Evolutionary conservation across 64 coral and sea anemone species (phyloP).

Genomic region (Pocillopora verrucosa): DNA sequence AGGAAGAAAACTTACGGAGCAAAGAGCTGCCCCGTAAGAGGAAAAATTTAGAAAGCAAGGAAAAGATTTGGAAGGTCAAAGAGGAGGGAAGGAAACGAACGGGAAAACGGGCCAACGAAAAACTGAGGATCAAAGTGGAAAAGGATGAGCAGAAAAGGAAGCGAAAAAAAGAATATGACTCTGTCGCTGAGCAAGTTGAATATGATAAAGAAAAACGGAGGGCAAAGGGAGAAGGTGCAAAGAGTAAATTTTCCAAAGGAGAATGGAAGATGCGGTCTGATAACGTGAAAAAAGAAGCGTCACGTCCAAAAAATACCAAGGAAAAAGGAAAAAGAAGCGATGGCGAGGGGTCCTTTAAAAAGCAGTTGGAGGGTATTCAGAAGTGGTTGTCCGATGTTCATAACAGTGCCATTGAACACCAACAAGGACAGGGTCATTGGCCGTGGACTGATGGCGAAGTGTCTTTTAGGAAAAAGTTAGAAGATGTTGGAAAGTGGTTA

Average conservation of each 20-base stretch:
- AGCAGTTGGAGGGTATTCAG: slow-evolving; percentile 8
- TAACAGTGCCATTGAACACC: neutral
- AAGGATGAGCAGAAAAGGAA: neutral
- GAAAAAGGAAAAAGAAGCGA: neutral
- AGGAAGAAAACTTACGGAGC: too few relatives aligned
- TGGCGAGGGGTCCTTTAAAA: neutral
- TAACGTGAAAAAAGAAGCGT: neutral
- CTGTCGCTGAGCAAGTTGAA: slow-evolving; percentile 40
- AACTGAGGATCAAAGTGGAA: slow-evolving; percentile 2
- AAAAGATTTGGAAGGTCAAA: neutral
- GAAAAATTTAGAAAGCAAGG: too few relatives aligned
- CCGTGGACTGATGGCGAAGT: neutral
- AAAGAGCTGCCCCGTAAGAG: too few relatives aligned
- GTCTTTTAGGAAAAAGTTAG: slow-evolving; percentile 2
- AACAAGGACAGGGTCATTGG: neutral
- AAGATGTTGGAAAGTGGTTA: slow-evolving; percentile 13
- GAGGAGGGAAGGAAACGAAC: neutral
- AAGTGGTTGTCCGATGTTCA: slow-evolving; percentile 5
- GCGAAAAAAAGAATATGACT: slow-evolving; percentile 16
- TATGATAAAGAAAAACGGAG: slow-evolving; percentile 54
- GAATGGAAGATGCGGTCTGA: neutral
- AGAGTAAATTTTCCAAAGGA: neutral
- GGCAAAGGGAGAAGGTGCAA: slow-evolving; percentile 5
- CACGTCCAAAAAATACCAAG: neutral
- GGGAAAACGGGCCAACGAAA: neutral